Evolutionary conservation across 2,888 invertebrate species (phyloP).

Genomic region (Taenaris catops): DNA sequence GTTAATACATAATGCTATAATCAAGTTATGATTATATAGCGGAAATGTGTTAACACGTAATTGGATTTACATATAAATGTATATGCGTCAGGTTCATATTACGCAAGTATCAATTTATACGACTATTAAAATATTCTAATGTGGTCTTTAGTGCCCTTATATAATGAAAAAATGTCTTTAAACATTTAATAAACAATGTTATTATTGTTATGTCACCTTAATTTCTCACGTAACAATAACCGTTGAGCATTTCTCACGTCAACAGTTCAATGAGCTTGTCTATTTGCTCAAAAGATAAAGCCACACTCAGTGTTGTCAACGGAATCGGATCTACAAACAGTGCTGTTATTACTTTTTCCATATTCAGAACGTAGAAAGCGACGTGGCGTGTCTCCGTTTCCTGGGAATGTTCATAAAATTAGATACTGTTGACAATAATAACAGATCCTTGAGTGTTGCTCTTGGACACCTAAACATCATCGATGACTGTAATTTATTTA

Average conservation of each 20-base stretch:
- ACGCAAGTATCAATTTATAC: no score
- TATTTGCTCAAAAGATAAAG: conserved; percentile 54
- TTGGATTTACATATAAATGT: no score
- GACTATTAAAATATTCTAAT: no score
- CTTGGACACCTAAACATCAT: conserved; percentile 10
- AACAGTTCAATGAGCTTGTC: conserved; percentile 40
- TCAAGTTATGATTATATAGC: no score
- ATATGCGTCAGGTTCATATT: no score
- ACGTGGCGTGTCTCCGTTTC: conserved; percentile 44
- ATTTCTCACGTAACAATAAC: conserved; percentile 7
- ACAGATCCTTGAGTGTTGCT: conserved; percentile 3
- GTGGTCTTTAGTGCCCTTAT: no score
- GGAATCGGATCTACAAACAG: conserved; percentile 46
- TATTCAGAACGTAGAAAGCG: conserved; percentile 40
- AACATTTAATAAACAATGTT: no score
- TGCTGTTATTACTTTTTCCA: conserved; percentile 39
- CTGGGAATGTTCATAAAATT: conserved; percentile 44
- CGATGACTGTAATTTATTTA: no score
- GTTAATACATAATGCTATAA: no score
- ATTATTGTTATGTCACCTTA: no score
- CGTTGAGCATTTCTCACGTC: conserved; percentile 24
- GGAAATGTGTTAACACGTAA: no score
- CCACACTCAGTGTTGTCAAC: conserved; percentile 39
- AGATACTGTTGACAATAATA: conserved; percentile 13
- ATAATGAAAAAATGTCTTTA: no score